Evolutionary conservation across 2,888 invertebrate species (phyloP).

Genomic region (Pollenia amentaria): DNA sequence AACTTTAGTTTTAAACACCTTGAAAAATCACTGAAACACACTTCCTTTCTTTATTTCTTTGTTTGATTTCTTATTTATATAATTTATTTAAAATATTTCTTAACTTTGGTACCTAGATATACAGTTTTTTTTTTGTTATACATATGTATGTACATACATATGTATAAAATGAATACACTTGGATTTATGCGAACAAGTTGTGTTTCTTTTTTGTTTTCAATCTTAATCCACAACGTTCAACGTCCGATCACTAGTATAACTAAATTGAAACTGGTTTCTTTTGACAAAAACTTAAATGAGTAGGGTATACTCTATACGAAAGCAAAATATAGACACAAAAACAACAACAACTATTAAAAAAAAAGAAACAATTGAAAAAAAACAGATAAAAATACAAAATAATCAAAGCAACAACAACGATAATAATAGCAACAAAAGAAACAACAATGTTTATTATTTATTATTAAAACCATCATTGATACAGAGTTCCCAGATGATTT

Average conservation of each 20-base stretch:
- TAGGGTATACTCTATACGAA: conserved; percentile 38
- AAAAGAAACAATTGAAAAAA: conserved; percentile 36
- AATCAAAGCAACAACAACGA: conserved; percentile 28
- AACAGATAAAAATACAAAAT: conserved; percentile 38
- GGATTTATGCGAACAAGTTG: conserved; percentile 21
- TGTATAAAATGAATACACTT: conserved; percentile 38
- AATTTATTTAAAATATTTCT: neutral
- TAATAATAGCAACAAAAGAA: neutral
- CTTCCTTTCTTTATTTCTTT: neutral
- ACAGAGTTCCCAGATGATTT: no score
- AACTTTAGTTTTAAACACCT: conserved; percentile 11
- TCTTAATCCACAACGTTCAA: conserved; percentile 32
- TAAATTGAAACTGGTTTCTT: conserved; percentile 76
- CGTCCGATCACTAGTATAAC: conserved; percentile 73
- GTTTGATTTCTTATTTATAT: neutral
- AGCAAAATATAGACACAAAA: conserved; percentile 28
- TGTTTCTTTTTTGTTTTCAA: conserved; percentile 21
- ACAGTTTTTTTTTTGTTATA: no score
- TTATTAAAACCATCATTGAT: no score
- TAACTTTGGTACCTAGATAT: neutral
- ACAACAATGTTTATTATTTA: no score
- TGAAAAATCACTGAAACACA: neutral
- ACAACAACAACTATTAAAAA: conserved; percentile 14
- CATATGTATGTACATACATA: neutral
- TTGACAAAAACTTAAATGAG: conserved; percentile 64